A percentile compares a stretch with the other conserved stretches of the same genome.
Evolutionary conservation across 2,888 invertebrate genomes (phyloP).

Genomic region (Paralinhomoeus sp.): DNA sequence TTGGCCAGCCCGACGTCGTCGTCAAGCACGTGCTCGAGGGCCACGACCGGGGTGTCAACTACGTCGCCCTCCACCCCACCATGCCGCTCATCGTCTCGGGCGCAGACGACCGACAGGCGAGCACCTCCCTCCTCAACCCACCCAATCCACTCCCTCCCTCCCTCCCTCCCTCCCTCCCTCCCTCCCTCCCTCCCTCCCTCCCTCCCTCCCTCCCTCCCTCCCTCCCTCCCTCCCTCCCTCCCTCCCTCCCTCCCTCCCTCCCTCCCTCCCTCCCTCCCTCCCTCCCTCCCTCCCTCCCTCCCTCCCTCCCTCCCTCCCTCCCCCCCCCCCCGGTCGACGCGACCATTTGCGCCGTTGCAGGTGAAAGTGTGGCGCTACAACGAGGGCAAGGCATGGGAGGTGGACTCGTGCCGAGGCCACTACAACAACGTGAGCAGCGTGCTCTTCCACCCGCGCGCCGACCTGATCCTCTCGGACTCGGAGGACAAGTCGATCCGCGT

Average conservation of each 20-base stretch:
- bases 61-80: slow-evolving; percentile 87
- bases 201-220: too few species aligned
- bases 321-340: too few species aligned
- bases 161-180: too few species aligned
- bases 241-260: too few species aligned
- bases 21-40: slow-evolving; percentile 34
- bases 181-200: too few species aligned
- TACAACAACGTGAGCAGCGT: slow-evolving; percentile 98
- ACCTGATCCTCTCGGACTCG: slow-evolving; percentile 80
- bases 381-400: slow-evolving; percentile 68
- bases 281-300: too few species aligned
- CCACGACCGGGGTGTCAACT: slow-evolving; percentile 85
- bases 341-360: too few species aligned
- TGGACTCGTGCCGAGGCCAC: slow-evolving; percentile 96
- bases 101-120: slow-evolving; percentile 71
- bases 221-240: too few species aligned
- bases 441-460: slow-evolving; percentile 84
- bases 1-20: slow-evolving; percentile 41
- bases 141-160: too few species aligned
- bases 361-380: slow-evolving; percentile 71
- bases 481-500: slow-evolving; percentile 93
- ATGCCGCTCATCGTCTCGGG: slow-evolving; percentile 84
- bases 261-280: too few species aligned
- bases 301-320: too few species aligned
- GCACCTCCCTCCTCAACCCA: too few species aligned